Percentiles rank a stretch among this genome's conserved stretches.
Conservation (phyloP, 1,140 invertebrate species). For the Brachionus paranguensis region DNA sequence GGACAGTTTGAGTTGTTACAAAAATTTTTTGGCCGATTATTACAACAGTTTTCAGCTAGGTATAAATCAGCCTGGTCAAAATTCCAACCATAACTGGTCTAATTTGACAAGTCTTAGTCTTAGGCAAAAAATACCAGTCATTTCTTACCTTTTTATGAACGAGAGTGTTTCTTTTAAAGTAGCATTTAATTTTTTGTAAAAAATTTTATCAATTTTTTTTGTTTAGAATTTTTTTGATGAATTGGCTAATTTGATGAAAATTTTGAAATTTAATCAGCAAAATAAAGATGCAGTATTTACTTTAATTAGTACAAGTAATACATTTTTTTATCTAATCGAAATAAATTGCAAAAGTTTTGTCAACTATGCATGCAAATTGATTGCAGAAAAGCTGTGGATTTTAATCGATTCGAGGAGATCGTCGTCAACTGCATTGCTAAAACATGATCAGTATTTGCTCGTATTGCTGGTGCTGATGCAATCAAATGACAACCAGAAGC, state of each 20-base stretch:
- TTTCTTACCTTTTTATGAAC: not conserved
- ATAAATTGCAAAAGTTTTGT: not conserved
- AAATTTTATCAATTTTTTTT: not conserved
- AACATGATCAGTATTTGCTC: not conserved
- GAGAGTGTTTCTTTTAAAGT: not conserved
- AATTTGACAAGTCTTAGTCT: not conserved
- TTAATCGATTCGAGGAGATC: not conserved
- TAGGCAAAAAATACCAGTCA: not conserved
- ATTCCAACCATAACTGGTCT: not conserved
- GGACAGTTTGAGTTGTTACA: not conserved
- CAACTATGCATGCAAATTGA: not conserved
- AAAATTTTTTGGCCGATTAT: not conserved
- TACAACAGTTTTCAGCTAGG: not conserved
- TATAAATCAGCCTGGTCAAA: not conserved
- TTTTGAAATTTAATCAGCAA: not conserved
- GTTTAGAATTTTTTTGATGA: constrained; percentile 13
- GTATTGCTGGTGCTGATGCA: not conserved
- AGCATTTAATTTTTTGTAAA: not conserved
- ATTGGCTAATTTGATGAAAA: not conserved
- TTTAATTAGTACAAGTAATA: not conserved
- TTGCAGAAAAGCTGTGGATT: not conserved
- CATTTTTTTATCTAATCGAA: not conserved
- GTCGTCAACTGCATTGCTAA: not conserved
- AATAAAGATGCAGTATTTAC: not conserved
- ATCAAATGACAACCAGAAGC: not conserved